Evolutionary conservation across 2,888 invertebrate species (phyloP), one percentile per base, ranked within the genome.

Genomic region (Caenorhabditis imperialis): DNA sequence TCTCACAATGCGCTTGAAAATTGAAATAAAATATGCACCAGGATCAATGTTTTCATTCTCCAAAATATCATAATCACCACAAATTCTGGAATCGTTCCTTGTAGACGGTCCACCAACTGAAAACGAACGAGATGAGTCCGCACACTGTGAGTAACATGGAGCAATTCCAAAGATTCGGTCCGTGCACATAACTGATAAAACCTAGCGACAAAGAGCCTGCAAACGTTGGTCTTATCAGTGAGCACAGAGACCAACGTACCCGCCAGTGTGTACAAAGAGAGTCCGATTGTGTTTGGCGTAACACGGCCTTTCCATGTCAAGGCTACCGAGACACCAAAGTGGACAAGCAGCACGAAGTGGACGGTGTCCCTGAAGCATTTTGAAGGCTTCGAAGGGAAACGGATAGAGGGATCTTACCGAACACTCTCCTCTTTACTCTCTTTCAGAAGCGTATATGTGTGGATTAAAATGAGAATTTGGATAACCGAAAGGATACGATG

Each of bases 1-100:
- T 38, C 33, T 48, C 47, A 22, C 33, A 27, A 7, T 14, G 65
- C 65, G 65, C 65, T 57, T 65, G 65, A 65, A 65, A 65, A 55
- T 57, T 65, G 55, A 57, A 65, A 57, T 57, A 57, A 65, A 61
- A 57, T 57, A 65, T 65, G 54, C 54, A 65, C 53, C 40, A 62
- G 53, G 62, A 62, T 48, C 3, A 18, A 2, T 35, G 18, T 50
- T 16, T 45, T 45, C 10, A 27, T 10, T 18, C 0, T 37, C 14
- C 35, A 7, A 30, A 30, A 60, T 12, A 22, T 38, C 1, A 1
- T 23, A n/a, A 54, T 25, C 18, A 58, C 55, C 54, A 65, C 18
- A 55, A 2, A 20, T 57, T 65, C 50, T 50, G 50, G 50, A 65
- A 57, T 27, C 47, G 48, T 25, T 65, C 55, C 20, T 25, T 25